Percentiles rank a stretch among this genome's conserved stretches.
These are phyloP conservation scores for Phrynocephalus vlangalii DNA, from an alignment of 2,797 vertebrate genomes.

Conservation along the genomic window DNA sequence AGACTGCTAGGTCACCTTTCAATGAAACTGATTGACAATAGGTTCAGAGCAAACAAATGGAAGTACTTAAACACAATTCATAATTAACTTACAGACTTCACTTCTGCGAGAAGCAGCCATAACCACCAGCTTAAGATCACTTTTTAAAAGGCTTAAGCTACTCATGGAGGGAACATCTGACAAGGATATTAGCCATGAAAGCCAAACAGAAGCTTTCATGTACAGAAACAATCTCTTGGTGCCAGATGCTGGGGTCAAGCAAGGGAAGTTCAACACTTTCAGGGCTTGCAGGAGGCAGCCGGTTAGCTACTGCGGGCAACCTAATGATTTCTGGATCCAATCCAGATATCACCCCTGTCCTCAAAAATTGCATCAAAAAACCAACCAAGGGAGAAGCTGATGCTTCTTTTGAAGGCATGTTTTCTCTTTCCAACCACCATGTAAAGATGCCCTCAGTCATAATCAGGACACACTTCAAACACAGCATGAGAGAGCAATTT, in stretches of 20 bases:
- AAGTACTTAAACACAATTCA: background rate
- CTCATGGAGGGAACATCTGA: background rate
- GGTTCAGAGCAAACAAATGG: background rate
- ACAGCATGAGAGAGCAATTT: background rate
- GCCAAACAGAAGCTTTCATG: background rate
- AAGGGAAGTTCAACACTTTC: background rate
- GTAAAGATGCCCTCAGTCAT: background rate
- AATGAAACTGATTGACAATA: background rate
- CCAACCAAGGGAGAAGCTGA: too few relatives aligned
- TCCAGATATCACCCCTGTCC: background rate
- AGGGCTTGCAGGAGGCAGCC: background rate
- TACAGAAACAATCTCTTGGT: background rate
- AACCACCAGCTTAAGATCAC: background rate
- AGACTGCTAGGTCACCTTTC: background rate
- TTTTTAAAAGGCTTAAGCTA: background rate
- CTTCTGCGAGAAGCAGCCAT: background rate
- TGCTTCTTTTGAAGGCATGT: too few relatives aligned
- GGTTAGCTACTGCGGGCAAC: background rate
- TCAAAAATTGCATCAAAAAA: background rate
- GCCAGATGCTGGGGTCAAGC: background rate
- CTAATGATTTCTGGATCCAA: background rate
- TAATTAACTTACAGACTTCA: background rate
- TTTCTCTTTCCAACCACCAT: background rate
- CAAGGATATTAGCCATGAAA: background rate
- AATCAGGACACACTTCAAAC: background rate